phyloP scores from a whole-genome alignment of 2,113 vertebrate species.

The Theristicus caerulescens region DNA sequence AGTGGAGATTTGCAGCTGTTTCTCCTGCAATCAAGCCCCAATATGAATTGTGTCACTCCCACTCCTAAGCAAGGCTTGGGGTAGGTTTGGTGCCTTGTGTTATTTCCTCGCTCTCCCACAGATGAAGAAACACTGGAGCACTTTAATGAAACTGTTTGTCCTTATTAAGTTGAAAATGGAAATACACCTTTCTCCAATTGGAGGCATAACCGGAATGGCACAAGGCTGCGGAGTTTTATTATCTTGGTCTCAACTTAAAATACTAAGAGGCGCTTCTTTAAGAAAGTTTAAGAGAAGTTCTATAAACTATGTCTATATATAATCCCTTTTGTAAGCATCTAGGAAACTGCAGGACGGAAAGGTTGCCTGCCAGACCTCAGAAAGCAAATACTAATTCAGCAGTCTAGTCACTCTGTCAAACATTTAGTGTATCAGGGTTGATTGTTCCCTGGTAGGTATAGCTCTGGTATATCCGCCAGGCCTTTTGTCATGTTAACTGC shows the following conservation, averaged over 20 bases:
- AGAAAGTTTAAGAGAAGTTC: conserved; percentile 75
- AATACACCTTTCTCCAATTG: not conserved
- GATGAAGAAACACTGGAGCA: not conserved
- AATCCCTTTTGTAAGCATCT: conserved; percentile 63
- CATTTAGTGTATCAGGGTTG: conserved; percentile 90
- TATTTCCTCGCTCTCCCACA: not conserved
- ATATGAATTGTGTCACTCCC: not conserved
- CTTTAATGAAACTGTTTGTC: conserved; percentile 9
- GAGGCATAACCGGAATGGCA: not conserved
- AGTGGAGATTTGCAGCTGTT: not conserved
- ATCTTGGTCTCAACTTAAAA: conserved; percentile 22
- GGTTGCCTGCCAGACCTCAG: conserved; percentile 67
- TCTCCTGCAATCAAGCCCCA: not conserved
- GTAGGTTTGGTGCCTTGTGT: not conserved
- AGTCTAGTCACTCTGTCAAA: conserved; percentile 86
- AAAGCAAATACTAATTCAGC: conserved; percentile 79
- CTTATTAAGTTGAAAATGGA: conserved; percentile 29
- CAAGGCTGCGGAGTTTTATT: not conserved
- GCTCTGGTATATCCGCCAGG: conserved; percentile 85
- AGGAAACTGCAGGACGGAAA: conserved; percentile 66
- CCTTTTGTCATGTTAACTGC: conserved; percentile 98
- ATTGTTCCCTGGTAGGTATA: conserved; percentile 90
- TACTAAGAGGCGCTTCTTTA: not conserved
- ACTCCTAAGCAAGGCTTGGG: not conserved
- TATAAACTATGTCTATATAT: conserved; percentile 64